phyloP scores from a whole-genome alignment of 2,113 vertebrate genomes.

The Laterallus jamaicensis region DNA sequence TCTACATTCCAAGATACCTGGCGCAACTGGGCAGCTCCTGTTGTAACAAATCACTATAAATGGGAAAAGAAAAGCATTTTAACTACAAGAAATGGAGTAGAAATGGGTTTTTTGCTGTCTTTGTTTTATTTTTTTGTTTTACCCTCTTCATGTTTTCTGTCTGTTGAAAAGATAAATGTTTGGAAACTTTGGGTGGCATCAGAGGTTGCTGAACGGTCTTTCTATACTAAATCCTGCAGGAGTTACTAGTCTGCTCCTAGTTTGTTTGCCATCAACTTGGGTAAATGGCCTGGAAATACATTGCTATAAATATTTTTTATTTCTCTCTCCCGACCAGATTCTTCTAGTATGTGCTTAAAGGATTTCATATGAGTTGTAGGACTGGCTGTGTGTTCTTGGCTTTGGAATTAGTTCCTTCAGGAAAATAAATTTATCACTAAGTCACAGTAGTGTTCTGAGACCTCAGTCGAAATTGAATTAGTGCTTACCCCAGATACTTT shows the following conservation, averaged over 20 bases:
- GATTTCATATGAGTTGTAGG: not conserved
- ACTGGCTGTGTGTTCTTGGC: not conserved
- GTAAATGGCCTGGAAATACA: not conserved
- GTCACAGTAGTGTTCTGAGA: not conserved
- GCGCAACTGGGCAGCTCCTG: not conserved
- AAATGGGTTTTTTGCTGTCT: not conserved
- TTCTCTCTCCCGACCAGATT: not conserved
- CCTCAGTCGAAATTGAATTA: not conserved
- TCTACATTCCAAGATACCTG: not conserved
- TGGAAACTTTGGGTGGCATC: not conserved
- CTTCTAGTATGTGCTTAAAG: not conserved
- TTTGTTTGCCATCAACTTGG: not conserved
- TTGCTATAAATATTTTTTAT: not conserved
- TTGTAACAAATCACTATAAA: not conserved
- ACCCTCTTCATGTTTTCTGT: not conserved
- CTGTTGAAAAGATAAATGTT: not conserved
- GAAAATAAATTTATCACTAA: not conserved
- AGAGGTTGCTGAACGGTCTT: not conserved
- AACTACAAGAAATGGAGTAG: not conserved
- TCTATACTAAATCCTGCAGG: not conserved
- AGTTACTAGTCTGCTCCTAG: not conserved
- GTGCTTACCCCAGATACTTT: not conserved
- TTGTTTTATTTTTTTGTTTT: no score
- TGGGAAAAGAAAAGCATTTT: not conserved
- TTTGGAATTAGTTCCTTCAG: not conserved